Evolutionary conservation across 2,797 vertebrate genomes (phyloP).

Genomic region (Epinephelus malabaricus): DNA sequence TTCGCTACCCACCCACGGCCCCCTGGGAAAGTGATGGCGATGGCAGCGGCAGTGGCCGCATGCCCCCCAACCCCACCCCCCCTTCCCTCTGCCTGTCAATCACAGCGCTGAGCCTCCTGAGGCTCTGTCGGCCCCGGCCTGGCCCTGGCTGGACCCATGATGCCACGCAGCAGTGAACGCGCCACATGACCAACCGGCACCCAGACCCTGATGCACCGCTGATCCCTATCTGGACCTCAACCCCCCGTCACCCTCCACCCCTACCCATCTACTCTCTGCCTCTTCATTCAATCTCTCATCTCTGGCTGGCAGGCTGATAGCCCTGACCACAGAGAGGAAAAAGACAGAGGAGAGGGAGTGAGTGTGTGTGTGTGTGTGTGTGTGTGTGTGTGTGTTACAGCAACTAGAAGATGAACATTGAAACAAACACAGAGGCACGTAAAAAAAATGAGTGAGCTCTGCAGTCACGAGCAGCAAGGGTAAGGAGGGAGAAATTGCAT

Average conservation of each 20-base stretch:
- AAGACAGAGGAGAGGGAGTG: conserved; percentile 31
- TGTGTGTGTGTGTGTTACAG: conserved; percentile 20
- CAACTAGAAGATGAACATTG: conserved; percentile 34
- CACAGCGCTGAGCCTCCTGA: conserved; percentile 81
- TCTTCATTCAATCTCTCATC: conserved; percentile 85
- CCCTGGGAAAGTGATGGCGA: conserved; percentile 86
- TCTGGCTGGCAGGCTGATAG: conserved; percentile 68
- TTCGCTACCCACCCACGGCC: conserved; percentile 79
- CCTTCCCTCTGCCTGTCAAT: conserved; percentile 84
- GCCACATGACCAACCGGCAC: conserved; percentile 48
- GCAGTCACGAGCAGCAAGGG: conserved; percentile 31
- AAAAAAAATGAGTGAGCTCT: conserved; percentile 39
- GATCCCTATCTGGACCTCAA: conserved; percentile 85
- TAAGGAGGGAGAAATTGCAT: conserved; percentile 44
- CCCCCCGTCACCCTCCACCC: conserved; percentile 6
- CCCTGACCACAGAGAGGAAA: conserved; percentile 46
- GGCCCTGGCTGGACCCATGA: conserved; percentile 66
- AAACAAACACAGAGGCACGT: conserved; percentile 38
- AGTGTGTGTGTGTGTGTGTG: conserved; percentile 17
- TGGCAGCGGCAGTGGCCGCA: conserved; percentile 83
- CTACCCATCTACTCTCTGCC: conserved; percentile 65
- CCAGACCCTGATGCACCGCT: conserved; percentile 79
- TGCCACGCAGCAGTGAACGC: conserved; percentile 37
- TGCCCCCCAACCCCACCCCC: conserved; percentile 51
- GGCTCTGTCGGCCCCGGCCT: conserved; percentile 71